Conservation (phyloP, 1,140 invertebrate genomes). For the Muscidifurax raptorellus region DNA sequence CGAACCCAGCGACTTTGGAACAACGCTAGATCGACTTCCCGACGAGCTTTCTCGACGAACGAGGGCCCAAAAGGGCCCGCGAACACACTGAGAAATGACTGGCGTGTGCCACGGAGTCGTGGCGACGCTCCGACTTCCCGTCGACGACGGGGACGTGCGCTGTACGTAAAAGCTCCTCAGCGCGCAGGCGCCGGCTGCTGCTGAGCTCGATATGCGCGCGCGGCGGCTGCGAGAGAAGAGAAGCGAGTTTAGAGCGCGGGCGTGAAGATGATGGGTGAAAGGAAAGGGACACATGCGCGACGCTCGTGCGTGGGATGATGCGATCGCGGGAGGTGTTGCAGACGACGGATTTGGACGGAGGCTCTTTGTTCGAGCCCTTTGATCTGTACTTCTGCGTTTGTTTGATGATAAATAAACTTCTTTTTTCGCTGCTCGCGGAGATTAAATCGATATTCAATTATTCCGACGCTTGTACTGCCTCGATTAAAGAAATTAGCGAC, state of each 20-base stretch:
- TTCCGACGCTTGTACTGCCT: too few species aligned
- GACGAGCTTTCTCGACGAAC: background rate
- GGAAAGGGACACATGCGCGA: background rate
- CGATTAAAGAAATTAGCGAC: too few species aligned
- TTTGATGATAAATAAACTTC: background rate
- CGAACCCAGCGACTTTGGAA: too few species aligned
- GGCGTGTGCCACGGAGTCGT: background rate
- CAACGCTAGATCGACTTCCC: background rate
- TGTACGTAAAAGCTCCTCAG: background rate
- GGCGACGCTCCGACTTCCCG: background rate
- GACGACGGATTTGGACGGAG: background rate
- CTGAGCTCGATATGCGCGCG: conserved; percentile 31
- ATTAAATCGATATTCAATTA: too few species aligned
- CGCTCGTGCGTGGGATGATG: background rate
- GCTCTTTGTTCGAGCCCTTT: background rate
- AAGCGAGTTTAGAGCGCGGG: background rate
- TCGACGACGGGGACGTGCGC: conserved; percentile 1
- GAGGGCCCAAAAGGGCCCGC: background rate
- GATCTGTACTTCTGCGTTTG: background rate
- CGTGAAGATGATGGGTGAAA: background rate
- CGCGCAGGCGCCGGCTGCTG: conserved; percentile 24
- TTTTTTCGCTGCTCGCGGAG: too few species aligned
- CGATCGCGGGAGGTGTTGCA: background rate
- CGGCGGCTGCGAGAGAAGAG: background rate
- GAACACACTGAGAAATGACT: background rate